phyloP scores from a whole-genome alignment of 1,140 invertebrate species.

The Drosophila aff. region DNA sequence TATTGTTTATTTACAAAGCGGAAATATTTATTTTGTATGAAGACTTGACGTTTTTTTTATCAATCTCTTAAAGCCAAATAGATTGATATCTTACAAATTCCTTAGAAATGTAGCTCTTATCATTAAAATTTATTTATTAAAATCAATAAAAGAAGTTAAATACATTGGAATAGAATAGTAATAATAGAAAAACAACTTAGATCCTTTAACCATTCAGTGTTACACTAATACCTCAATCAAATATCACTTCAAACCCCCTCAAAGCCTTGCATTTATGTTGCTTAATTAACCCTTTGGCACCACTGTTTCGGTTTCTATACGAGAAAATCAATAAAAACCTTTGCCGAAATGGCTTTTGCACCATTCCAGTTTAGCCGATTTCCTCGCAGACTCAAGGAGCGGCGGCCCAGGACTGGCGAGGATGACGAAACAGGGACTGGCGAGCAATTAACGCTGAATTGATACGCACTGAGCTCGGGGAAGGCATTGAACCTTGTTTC shows the following conservation, averaged over 20 bases:
- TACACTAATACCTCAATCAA: background rate
- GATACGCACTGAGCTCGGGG: conserved; percentile 60
- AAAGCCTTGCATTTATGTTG: background rate
- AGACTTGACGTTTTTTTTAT: background rate
- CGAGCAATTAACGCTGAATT: conserved; percentile 78
- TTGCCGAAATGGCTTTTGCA: conserved; percentile 70
- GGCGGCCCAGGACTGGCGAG: conserved; percentile 39
- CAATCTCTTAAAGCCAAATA: background rate
- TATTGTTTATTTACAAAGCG: background rate
- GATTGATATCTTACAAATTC: background rate
- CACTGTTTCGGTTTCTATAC: conserved; percentile 18
- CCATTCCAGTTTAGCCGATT: conserved; percentile 73
- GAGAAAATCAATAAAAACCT: conserved; percentile 63
- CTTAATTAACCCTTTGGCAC: conserved; percentile 14
- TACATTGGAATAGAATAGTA: background rate
- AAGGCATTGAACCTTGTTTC: conserved; percentile 61
- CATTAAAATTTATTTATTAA: background rate
- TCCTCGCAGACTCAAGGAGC: conserved; percentile 25
- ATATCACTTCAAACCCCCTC: background rate
- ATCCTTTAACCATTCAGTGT: background rate
- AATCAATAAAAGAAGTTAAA: background rate
- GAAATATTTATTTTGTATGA: too few species aligned
- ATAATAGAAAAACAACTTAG: too few species aligned
- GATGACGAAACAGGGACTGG: conserved; percentile 19
- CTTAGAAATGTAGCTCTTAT: background rate